These are phyloP conservation scores for Epiblema foenella DNA, from an alignment of 2,888 invertebrate genomes.

Conservation along the genomic window DNA sequence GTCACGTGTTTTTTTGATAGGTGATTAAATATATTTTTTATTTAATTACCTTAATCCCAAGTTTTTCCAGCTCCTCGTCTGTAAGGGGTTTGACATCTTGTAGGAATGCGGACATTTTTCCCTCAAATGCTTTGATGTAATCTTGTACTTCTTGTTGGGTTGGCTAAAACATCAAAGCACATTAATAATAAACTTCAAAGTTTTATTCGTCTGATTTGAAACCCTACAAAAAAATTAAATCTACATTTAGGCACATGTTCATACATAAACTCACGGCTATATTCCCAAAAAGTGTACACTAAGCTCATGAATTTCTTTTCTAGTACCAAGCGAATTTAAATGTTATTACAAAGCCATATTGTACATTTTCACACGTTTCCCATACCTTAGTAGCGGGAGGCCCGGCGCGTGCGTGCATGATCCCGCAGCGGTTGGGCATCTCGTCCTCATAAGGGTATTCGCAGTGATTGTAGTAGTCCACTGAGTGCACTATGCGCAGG, in stretches of 20 bases:
- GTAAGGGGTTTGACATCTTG: constrained; percentile 90
- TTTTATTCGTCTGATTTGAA: neutral
- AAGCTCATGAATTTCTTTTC: too few species aligned
- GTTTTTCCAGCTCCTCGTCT: constrained; percentile 91
- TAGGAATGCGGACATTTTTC: constrained; percentile 95
- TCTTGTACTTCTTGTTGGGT: constrained; percentile 90
- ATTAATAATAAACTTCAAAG: neutral
- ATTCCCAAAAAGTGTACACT: too few species aligned
- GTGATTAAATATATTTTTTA: too few species aligned
- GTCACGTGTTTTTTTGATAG: too few species aligned
- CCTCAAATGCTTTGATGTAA: constrained; percentile 92
- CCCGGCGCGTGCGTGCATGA: constrained; percentile 97
- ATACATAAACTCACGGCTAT: too few species aligned
- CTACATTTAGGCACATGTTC: neutral
- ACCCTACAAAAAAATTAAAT: neutral
- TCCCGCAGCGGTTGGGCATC: constrained; percentile 99
- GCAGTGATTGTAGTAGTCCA: constrained; percentile 99
- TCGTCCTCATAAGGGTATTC: constrained; percentile 99
- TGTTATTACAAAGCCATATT: neutral
- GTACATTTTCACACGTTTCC: neutral
- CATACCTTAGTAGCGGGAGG: constrained; percentile 90
- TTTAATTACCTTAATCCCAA: constrained; percentile 89
- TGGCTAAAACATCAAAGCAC: constrained; percentile 74
- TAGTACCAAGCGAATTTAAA: neutral
- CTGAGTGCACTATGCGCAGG: constrained; percentile 97